Percentiles rank a stretch among this genome's conserved stretches.
These are phyloP conservation scores for Microplitis deprimator DNA, from an alignment of 2,888 invertebrate genomes.

Conservation along the genomic window DNA sequence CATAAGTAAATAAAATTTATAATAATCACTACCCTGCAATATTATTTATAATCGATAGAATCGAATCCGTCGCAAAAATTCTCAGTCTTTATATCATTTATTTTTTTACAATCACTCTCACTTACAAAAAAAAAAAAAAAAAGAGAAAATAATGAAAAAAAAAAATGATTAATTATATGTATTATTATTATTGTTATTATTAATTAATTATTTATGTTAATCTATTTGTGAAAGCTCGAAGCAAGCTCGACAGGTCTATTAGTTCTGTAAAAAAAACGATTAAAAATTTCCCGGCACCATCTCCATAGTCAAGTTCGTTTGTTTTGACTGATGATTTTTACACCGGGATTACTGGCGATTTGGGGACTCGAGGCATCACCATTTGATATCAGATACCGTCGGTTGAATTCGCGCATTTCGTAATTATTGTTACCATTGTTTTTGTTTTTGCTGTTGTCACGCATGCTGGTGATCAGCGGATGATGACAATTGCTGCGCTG, in stretches of 20 bases:
- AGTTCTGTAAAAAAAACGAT: conserved; percentile 64
- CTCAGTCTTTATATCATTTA: neutral
- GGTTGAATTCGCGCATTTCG: conserved; percentile 82
- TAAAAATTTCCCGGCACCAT: conserved; percentile 67
- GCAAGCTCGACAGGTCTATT: conserved; percentile 64
- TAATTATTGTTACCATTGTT: conserved; percentile 85
- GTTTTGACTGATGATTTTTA: conserved; percentile 72
- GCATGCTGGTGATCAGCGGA: conserved; percentile 61
- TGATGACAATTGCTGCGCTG: conserved; percentile 41
- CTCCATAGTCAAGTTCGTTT: conserved; percentile 70
- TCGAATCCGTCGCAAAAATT: neutral
- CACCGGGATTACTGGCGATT: conserved; percentile 64
- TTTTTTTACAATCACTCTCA: neutral
- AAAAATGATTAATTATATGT: neutral
- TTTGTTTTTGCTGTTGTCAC: conserved; percentile 72
- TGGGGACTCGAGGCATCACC: conserved; percentile 61
- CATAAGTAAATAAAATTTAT: neutral
- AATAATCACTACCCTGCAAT: neutral
- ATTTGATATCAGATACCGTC: conserved; percentile 65
- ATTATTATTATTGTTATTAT: neutral
- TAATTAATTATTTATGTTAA: neutral
- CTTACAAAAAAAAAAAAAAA: neutral
- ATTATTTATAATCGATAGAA: conserved; percentile 4
- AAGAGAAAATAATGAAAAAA: neutral
- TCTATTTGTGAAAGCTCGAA: conserved; percentile 17